phyloP scores from a whole-genome alignment of 2,888 invertebrate genomes.

The Serripes groenlandicus region DNA sequence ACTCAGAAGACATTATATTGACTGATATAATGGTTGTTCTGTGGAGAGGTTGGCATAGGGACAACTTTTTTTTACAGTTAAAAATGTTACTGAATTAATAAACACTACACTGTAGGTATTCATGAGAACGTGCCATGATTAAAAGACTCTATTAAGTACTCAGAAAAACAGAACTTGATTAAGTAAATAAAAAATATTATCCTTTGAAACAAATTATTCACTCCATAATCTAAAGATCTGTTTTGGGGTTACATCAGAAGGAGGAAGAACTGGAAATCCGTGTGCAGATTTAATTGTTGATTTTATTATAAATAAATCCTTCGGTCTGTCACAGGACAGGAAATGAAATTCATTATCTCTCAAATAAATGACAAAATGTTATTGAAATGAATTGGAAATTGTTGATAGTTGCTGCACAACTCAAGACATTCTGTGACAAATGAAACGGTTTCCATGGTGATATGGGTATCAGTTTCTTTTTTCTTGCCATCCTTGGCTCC shows the following conservation, averaged over 20 bases:
- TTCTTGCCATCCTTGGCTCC: slow-evolving; percentile 64
- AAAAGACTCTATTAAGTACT: too few species aligned
- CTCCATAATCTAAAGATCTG: too few species aligned
- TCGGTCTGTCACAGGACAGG: slow-evolving; percentile 60
- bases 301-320: slow-evolving; percentile 58
- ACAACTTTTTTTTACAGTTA: too few species aligned
- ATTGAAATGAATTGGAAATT: slow-evolving; percentile 69
- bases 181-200: too few species aligned
- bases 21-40: too few species aligned
- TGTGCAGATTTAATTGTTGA: slow-evolving; percentile 47
- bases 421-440: slow-evolving; percentile 69
- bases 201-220: too few species aligned
- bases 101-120: too few species aligned
- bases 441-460: slow-evolving; percentile 66
- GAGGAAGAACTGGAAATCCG: slow-evolving; percentile 13
- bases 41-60: too few species aligned
- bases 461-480: slow-evolving; percentile 59
- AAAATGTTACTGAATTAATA: too few species aligned
- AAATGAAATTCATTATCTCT: slow-evolving; percentile 69
- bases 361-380: slow-evolving; percentile 69
- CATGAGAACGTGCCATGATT: too few species aligned
- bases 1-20: slow-evolving; percentile 29
- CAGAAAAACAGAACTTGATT: too few species aligned
- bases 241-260: too few species aligned
- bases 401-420: slow-evolving; percentile 61